A percentile compares a stretch with the other conserved stretches of the same genome.
phyloP scores from a whole-genome alignment of 2,888 invertebrate species.

The Pseudococcus longispinus region DNA sequence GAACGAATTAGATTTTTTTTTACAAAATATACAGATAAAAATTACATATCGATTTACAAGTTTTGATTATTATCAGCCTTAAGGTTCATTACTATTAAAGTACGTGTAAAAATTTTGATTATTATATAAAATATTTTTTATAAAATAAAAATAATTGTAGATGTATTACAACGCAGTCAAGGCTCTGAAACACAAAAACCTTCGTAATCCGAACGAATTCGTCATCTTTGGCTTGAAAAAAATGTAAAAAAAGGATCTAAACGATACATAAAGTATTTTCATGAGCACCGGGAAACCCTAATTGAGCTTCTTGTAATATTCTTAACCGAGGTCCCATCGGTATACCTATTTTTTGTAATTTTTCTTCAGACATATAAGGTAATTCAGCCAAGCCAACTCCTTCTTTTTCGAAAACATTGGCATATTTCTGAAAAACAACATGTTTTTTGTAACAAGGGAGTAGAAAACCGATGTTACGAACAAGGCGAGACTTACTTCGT shows the following conservation, averaged over 20 bases:
- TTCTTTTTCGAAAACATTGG: slow-evolving; percentile 81
- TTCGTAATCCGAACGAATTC: neutral
- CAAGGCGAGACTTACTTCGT: slow-evolving; percentile 72
- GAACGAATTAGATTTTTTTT: neutral
- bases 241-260: slow-evolving; percentile 59
- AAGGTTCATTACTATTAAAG: neutral
- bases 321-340: slow-evolving; percentile 87
- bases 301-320: slow-evolving; percentile 84
- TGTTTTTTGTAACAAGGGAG: neutral
- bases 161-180: neutral
- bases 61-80: neutral
- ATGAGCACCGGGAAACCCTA: slow-evolving; percentile 61
- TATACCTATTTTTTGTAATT: slow-evolving; percentile 86
- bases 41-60: neutral
- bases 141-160: neutral
- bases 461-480: too few species aligned
- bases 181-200: neutral
- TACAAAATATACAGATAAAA: neutral
- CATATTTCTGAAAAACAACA: slow-evolving; percentile 77
- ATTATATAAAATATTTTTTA: neutral
- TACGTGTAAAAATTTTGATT: neutral
- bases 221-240: neutral
- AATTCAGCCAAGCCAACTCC: slow-evolving; percentile 88
- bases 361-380: slow-evolving; percentile 88
- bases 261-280: slow-evolving; percentile 67